Percentiles rank a stretch among this genome's conserved stretches.
Evolutionary conservation across 92 coral and sea anemone genomes (phyloP).

Genomic region (Siderastrea radians): DNA sequence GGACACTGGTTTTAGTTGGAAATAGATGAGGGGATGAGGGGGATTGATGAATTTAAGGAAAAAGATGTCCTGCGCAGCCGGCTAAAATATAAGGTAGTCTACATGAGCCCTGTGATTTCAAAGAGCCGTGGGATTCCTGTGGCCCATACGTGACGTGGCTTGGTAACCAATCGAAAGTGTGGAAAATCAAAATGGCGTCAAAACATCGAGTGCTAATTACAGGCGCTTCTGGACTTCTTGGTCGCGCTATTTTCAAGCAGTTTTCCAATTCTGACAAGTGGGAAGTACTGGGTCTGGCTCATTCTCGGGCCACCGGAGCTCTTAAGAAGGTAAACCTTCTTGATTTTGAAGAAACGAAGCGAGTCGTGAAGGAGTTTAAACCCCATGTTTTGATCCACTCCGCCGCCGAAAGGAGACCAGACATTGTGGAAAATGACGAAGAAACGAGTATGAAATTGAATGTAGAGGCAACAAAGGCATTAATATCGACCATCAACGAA

Average conservation of each 20-base stretch:
- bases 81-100: no score
- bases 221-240: slow-evolving; percentile 91
- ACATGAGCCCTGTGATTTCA: no score
- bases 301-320: slow-evolving; percentile 76
- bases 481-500: slow-evolving; percentile 73
- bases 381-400: slow-evolving; percentile 87
- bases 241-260: slow-evolving; percentile 87
- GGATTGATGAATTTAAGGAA: no score
- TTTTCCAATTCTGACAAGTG: slow-evolving; percentile 60
- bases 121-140: background rate
- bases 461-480: slow-evolving; percentile 70
- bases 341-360: slow-evolving; percentile 81
- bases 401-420: slow-evolving; percentile 91
- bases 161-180: background rate
- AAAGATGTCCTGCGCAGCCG: no score
- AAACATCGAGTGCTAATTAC: slow-evolving; percentile 77
- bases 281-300: slow-evolving; percentile 87
- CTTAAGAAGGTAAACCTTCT: slow-evolving; percentile 80
- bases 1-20: no score
- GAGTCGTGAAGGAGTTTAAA: slow-evolving; percentile 74
- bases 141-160: background rate
- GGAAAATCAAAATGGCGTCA: slow-evolving; percentile 67
- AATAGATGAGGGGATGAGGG: no score
- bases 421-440: slow-evolving; percentile 85
- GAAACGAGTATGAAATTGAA: slow-evolving; percentile 73